Percentiles rank a stretch among this genome's conserved stretches.
These are phyloP conservation scores for Andrena praecox DNA, from an alignment of 2,888 invertebrate genomes.

Conservation along the genomic window DNA sequence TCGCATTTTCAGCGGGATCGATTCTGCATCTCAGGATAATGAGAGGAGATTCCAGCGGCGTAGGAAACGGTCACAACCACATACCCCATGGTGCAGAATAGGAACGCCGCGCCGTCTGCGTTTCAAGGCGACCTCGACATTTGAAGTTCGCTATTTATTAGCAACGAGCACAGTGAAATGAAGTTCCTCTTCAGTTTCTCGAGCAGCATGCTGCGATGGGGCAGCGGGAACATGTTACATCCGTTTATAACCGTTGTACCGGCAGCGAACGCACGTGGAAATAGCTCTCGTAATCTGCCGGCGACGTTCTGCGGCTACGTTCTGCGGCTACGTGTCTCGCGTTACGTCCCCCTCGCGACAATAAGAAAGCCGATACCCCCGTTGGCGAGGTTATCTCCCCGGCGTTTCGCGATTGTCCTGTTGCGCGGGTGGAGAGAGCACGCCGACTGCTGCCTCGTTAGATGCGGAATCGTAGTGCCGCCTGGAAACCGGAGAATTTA, in stretches of 20 bases:
- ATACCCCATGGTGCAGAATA: too few species aligned
- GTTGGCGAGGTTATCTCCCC: constrained; percentile 61
- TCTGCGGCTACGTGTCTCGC: constrained; percentile 61
- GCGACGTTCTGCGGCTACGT: constrained; percentile 50
- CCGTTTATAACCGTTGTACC: constrained; percentile 35
- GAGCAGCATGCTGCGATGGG: neutral
- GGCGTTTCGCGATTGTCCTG: constrained; percentile 55
- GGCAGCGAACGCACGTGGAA: constrained; percentile 42
- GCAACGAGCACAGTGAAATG: too few species aligned
- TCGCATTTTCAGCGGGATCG: neutral
- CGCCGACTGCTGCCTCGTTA: constrained; percentile 54
- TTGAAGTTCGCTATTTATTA: neutral
- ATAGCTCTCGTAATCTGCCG: constrained; percentile 59
- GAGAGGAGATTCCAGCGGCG: neutral
- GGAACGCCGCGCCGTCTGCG: too few species aligned
- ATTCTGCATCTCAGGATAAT: neutral
- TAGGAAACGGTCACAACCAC: too few species aligned
- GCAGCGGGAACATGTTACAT: constrained; percentile 27
- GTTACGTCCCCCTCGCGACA: constrained; percentile 67
- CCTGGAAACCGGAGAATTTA: constrained; percentile 51
- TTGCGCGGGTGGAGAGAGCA: constrained; percentile 15
- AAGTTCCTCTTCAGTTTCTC: constrained; percentile 1
- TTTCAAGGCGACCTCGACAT: too few species aligned
- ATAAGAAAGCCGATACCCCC: constrained; percentile 70
- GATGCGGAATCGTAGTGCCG: constrained; percentile 47